Evolutionary conservation across 2,113 vertebrate species (phyloP).

Genomic region (Merops nubicus): DNA sequence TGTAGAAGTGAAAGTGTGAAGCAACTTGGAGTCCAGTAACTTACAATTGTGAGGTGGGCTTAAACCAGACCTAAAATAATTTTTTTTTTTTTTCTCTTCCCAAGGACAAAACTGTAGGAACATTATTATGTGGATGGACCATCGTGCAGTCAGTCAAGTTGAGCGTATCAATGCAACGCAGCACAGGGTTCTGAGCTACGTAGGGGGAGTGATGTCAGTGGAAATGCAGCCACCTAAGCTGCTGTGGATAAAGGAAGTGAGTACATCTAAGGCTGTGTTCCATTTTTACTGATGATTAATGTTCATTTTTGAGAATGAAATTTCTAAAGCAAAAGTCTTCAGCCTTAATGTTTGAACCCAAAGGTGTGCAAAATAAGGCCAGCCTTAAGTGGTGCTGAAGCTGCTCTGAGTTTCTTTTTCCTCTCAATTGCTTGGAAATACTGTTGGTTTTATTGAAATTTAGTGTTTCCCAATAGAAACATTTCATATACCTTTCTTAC

Average conservation of each 20-base stretch:
- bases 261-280: background rate
- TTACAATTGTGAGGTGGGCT: background rate
- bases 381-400: background rate
- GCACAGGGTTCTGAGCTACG: constrained; percentile 81
- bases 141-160: constrained; percentile 87
- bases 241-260: constrained; percentile 96
- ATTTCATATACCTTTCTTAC: background rate
- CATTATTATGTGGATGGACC: constrained; percentile 98
- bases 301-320: background rate
- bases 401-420: background rate
- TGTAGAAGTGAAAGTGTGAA: background rate
- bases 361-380: background rate
- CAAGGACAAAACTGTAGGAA: constrained; percentile 82
- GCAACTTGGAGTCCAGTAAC: background rate
- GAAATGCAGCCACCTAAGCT: constrained; percentile 98
- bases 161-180: constrained; percentile 82
- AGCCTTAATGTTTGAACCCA: background rate
- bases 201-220: constrained; percentile 94
- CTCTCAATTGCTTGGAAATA: background rate
- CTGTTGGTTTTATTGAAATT: background rate
- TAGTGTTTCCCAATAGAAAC: background rate
- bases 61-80: background rate
- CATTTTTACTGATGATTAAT: background rate
- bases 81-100: background rate
- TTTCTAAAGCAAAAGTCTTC: background rate